These are phyloP conservation scores for Passer montanus DNA, from an alignment of 2,113 vertebrate species.

Conservation along the genomic window DNA sequence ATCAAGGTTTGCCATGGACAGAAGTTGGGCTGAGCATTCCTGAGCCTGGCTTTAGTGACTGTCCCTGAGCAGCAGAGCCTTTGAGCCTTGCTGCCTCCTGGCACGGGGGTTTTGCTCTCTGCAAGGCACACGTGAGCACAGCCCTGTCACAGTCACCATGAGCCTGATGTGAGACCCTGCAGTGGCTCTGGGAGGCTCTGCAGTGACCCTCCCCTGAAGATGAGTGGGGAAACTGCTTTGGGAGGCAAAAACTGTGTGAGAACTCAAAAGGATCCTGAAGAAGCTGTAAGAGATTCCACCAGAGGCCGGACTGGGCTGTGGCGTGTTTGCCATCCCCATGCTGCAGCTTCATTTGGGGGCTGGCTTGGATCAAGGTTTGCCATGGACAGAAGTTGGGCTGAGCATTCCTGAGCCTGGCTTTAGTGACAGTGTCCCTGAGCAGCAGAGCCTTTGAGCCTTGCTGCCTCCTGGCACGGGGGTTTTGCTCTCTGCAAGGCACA, in stretches of 20 bases:
- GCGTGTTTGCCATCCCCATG: no score
- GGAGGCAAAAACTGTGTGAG: background rate
- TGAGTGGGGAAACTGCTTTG: background rate
- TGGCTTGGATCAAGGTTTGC: no score
- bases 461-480: accelerated
- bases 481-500: background rate
- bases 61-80: background rate
- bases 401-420: no score
- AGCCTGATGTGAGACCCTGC: background rate
- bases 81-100: background rate
- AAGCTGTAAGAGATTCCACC: accelerated
- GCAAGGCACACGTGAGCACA: background rate
- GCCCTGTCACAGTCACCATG: accelerated
- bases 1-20: background rate
- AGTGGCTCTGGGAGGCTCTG: accelerated
- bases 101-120: background rate
- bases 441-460: background rate
- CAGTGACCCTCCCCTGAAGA: background rate
- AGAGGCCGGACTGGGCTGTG: background rate
- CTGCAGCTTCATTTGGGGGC: no score
- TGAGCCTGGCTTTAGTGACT: background rate
- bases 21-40: accelerated
- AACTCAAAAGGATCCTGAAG: background rate
- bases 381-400: no score
- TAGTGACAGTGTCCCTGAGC: background rate